Base-by-base conservation (phyloP, 2,888 invertebrate species). In the Lepidocyrtinus sp. region DNA sequence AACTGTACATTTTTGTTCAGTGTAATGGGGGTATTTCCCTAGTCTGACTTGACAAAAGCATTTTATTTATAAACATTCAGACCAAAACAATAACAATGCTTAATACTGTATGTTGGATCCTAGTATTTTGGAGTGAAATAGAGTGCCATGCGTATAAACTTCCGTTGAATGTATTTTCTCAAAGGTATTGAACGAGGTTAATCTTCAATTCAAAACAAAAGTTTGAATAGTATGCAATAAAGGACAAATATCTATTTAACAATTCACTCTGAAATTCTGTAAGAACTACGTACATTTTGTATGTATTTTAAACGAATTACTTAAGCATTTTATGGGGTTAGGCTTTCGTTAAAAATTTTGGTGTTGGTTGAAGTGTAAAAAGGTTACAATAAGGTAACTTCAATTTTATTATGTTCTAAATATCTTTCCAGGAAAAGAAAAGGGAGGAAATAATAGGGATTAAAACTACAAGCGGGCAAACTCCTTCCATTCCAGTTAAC, bases 321-420 rank as follows among this genome's bases (percentile, higher is more conserved):
- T 5, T 36, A 12, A 36, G 36, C 36, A 36, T 7, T 36, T 36
- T 36, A n/a, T n/a, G n/a, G n/a, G n/a, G n/a, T n/a, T 36, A 36
- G 5, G 12, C 5, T 36, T 7, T 36, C 36, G 12, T 36, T 36
- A 7, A 36, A 36, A 36, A 36, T 36, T 12, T n/a, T 50, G 50
- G 5, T 50, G 12, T 50, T 50, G 50, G n/a, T n/a, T 50, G 50
- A 50, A 12, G 50, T 50, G 50, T 12, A 50, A 50, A 50, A 50
- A 36, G 50, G 50, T 12, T 36, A 5, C 36, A 36, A 50, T n/a
- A 50, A 50, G 50, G 50, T 50, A 50, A 12, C 50, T 50, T 50
- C n/a, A 50, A 50, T 50, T 50, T 50, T 50, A 50, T 50, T 50
- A 17, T 50, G 50, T 50, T 50, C n/a, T 50, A 50, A 50, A 50